Evolutionary conservation across 53 echinoderm and acorn worm species (phyloP), one percentile per base, ranked within the genome.

Genomic region (Actinopyga echinites): DNA sequence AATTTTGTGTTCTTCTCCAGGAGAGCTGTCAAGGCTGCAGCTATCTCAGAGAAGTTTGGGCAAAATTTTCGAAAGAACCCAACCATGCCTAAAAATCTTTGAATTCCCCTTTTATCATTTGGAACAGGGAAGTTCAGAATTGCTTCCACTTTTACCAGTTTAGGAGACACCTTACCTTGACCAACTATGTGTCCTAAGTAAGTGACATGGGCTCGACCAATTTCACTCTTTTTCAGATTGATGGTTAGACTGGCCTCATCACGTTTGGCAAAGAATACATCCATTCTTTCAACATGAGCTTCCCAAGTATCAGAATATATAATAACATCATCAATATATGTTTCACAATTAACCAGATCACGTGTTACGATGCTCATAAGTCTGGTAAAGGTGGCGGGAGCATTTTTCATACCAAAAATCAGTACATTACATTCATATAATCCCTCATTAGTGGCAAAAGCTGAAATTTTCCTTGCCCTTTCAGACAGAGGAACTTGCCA

Each of bases 401-500:
- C 87, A 33, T 85, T 87, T 49, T 69, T 82, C 80, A 34, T 60
- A 10, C 25, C 85, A 75, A 45, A 88, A 82, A 1, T 75, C 75
- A 56, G 71, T 74, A 3, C 60, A 65, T 28, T 23, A 54, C 35
- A 68, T 85, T n/a, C 81, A 80, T 49, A 40, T 84, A 8, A 91
- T 45, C 34, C 88, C 88, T 10, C 74, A 44, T 54, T 63, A 65
- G 85, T 88, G 15, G 65, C 85, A 69, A 91, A 91, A 9, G 91
- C 83, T 32, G 91, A 91, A 24, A 91, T 87, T 56, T 86, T 64
- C 57, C 74, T 66, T 11, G 79, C 91, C 38, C 79, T 29, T 36
- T 75, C 22, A 2, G 90, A 80, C 23, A 90, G 62, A 8, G 83
- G 90, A 30, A 91, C 65, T 25, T 87, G 87, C 91, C 91, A 91